phyloP scores from a whole-genome alignment of 2,797 vertebrate genomes.

The Chaunax sp. region DNA sequence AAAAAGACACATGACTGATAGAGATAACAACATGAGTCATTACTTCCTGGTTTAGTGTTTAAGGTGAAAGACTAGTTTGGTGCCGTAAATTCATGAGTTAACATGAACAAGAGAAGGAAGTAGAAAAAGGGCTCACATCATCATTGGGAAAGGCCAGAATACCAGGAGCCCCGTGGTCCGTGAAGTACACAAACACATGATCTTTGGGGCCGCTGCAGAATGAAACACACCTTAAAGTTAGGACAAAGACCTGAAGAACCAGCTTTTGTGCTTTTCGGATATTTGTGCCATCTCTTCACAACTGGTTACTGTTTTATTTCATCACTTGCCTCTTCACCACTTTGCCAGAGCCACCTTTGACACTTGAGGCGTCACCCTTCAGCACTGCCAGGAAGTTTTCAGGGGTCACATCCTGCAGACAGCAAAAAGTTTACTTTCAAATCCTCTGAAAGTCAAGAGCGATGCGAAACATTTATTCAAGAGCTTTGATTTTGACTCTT shows the following conservation, averaged over 20 bases:
- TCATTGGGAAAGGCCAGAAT: constrained; percentile 91
- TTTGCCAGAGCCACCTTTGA: constrained; percentile 93
- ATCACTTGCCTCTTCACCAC: constrained; percentile 90
- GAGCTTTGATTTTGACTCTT: neutral
- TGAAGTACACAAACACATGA: constrained; percentile 96
- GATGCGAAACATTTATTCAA: neutral
- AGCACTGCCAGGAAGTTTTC: constrained; percentile 94
- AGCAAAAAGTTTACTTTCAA: neutral
- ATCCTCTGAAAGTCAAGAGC: neutral
- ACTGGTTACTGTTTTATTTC: neutral
- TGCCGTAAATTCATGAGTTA: neutral
- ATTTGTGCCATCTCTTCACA: neutral
- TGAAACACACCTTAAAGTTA: constrained; percentile 48
- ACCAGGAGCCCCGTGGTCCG: constrained; percentile 94
- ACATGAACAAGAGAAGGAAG: constrained; percentile 19
- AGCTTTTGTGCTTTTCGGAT: neutral
- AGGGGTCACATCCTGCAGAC: constrained; percentile 89
- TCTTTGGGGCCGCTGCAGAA: constrained; percentile 92
- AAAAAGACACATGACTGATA: neutral
- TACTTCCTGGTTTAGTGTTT: neutral
- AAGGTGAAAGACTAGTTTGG: no score
- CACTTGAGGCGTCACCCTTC: constrained; percentile 84
- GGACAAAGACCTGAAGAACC: constrained; percentile 2
- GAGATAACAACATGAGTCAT: neutral
- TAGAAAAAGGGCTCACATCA: constrained; percentile 84